These are phyloP conservation scores for Phymastichus coffea DNA, from an alignment of 1,140 invertebrate genomes.

Conservation along the genomic window DNA sequence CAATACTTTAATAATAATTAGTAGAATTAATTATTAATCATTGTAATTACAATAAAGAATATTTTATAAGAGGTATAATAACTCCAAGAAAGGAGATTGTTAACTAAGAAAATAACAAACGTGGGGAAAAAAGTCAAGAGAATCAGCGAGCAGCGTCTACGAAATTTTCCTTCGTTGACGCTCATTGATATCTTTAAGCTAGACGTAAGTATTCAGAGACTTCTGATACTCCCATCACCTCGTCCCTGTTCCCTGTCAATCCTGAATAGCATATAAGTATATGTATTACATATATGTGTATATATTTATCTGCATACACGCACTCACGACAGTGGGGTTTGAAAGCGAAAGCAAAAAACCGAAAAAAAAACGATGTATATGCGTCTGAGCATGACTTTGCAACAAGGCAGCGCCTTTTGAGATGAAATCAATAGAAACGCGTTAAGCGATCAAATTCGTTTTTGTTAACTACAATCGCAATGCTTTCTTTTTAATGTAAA, in stretches of 20 bases:
- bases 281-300: constrained; percentile 23
- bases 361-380: constrained; percentile 9
- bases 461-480: no score
- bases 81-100: constrained; percentile 27
- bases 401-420: constrained; percentile 6
- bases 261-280: constrained; percentile 15
- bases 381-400: not conserved
- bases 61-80: constrained; percentile 46
- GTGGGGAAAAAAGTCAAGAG: constrained; percentile 8
- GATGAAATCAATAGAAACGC: no score
- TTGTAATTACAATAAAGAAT: constrained; percentile 40
- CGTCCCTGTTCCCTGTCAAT: not conserved
- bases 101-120: constrained; percentile 27
- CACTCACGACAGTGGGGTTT: constrained; percentile 1
- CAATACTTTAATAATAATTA: constrained; percentile 31
- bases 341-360: not conserved
- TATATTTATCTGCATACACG: constrained; percentile 26
- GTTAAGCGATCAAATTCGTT: no score
- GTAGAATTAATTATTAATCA: constrained; percentile 34
- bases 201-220: constrained; percentile 15
- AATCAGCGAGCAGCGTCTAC: constrained; percentile 14
- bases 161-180: constrained; percentile 27
- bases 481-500: constrained; percentile 3
- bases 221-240: not conserved
- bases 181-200: constrained; percentile 29